These are phyloP conservation scores for Melanophora roralis DNA, from an alignment of 2,888 invertebrate genomes.

Conservation along the genomic window DNA sequence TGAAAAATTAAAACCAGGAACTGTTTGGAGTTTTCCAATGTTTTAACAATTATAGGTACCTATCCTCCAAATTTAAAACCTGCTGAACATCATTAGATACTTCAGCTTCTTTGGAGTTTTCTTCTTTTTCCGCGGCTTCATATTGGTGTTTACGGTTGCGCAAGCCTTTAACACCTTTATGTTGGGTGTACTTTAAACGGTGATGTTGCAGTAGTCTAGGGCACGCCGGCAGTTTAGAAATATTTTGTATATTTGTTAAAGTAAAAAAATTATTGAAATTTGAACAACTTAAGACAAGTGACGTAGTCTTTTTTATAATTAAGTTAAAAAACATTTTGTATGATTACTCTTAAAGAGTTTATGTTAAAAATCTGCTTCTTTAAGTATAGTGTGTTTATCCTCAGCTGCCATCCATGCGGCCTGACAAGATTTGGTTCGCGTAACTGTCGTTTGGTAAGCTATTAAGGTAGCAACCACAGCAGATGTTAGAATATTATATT, in stretches of 20 bases:
- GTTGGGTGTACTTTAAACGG: slow-evolving; percentile 72
- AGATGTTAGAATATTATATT: slow-evolving; percentile 75
- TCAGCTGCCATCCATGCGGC: slow-evolving; percentile 78
- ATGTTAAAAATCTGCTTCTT: slow-evolving; percentile 70
- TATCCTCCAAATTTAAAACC: slow-evolving; percentile 69
- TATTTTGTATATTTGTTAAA: background rate
- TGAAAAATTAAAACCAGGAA: too few species aligned
- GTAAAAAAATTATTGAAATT: background rate
- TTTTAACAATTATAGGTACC: slow-evolving; percentile 56
- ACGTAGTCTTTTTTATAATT: background rate
- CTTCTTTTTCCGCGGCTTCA: slow-evolving; percentile 61
- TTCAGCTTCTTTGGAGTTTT: slow-evolving; percentile 54
- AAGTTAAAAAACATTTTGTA: slow-evolving; percentile 35
- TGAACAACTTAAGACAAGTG: background rate
- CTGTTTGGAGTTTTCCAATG: too few species aligned
- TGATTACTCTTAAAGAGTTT: background rate
- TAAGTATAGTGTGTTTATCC: slow-evolving; percentile 76
- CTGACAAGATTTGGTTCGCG: slow-evolving; percentile 76
- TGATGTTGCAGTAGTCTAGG: background rate
- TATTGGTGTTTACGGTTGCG: slow-evolving; percentile 70
- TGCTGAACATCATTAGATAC: slow-evolving; percentile 61
- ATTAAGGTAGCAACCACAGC: slow-evolving; percentile 71
- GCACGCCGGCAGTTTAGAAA: background rate
- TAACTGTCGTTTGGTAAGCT: slow-evolving; percentile 75
- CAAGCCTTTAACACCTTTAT: slow-evolving; percentile 75